These are phyloP conservation scores for Amaurobius ferox DNA, from an alignment of 2,888 invertebrate genomes.

Conservation along the genomic window DNA sequence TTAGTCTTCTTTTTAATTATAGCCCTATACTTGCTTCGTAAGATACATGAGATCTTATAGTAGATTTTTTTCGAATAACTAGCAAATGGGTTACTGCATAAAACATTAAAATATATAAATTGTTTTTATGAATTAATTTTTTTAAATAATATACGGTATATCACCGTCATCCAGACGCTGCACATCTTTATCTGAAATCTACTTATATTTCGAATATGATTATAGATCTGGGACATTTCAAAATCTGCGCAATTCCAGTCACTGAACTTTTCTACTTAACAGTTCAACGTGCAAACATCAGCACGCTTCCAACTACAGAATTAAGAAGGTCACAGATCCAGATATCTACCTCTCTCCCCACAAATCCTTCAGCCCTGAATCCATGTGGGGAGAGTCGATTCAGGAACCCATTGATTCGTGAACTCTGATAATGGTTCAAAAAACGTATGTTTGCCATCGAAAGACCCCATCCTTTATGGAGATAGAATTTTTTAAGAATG, in stretches of 20 bases:
- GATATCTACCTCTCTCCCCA: constrained; percentile 17
- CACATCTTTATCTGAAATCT: too few species aligned
- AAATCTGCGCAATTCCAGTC: not conserved
- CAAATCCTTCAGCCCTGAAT: constrained; percentile 8
- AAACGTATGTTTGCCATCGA: constrained; percentile 66
- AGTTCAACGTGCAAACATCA: constrained; percentile 11
- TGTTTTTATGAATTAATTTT: too few species aligned
- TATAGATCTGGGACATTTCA: too few species aligned
- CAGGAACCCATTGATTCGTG: constrained; percentile 46
- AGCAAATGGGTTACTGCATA: too few species aligned
- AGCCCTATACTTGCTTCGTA: too few species aligned
- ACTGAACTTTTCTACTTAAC: not conserved
- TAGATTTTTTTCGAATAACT: too few species aligned
- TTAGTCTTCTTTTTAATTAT: too few species aligned
- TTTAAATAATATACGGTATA: too few species aligned
- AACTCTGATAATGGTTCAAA: constrained; percentile 62
- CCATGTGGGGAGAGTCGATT: not conserved
- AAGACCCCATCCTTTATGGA: constrained; percentile 27
- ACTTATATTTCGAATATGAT: too few species aligned
- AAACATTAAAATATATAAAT: too few species aligned
- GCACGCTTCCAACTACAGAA: constrained; percentile 2
- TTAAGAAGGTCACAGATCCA: constrained; percentile 30
- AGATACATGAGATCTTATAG: too few species aligned
- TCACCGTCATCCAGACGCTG: too few species aligned
- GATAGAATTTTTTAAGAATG: constrained; percentile 38